Evolutionary conservation across 2,797 vertebrate genomes (phyloP).

Genomic region (Poecilia velifera): DNA sequence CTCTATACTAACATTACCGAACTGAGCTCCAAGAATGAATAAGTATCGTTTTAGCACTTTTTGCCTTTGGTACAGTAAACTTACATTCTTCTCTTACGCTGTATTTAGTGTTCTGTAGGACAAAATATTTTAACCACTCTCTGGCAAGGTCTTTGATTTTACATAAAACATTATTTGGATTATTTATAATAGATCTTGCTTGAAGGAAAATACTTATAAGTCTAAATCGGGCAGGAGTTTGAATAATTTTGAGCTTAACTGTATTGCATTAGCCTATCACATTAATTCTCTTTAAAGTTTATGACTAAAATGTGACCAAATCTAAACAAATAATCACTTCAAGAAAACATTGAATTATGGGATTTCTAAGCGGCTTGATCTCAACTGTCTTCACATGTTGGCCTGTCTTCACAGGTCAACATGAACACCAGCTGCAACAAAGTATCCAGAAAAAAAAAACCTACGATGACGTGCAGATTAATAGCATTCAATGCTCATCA

Average conservation of each 20-base stretch:
- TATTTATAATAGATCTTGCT: not conserved
- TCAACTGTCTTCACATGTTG: slow-evolving; percentile 19
- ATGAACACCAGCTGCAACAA: not conserved
- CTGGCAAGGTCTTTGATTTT: not conserved
- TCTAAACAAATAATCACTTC: not conserved
- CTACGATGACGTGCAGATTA: slow-evolving; percentile 19
- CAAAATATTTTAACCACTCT: not conserved
- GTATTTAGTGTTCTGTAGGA: not conserved
- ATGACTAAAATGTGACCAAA: not conserved
- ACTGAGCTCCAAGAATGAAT: not conserved
- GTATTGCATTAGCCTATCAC: not conserved
- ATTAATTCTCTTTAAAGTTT: not conserved
- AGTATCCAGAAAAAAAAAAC: slow-evolving; percentile 3
- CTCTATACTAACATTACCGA: not conserved
- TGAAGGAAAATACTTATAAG: not conserved
- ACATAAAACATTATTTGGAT: not conserved
- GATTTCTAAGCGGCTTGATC: slow-evolving; percentile 27
- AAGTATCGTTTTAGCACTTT: not conserved
- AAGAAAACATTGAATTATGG: not conserved
- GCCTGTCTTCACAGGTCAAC: slow-evolving; percentile 20
- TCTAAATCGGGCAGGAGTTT: not conserved
- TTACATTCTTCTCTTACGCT: not conserved
- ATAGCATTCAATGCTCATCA: slow-evolving; percentile 17
- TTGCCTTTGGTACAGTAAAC: not conserved
- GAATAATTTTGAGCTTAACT: not conserved